Base-by-base conservation (phyloP, 2,888 invertebrate genomes). In the Autographa pulchrina region DNA sequence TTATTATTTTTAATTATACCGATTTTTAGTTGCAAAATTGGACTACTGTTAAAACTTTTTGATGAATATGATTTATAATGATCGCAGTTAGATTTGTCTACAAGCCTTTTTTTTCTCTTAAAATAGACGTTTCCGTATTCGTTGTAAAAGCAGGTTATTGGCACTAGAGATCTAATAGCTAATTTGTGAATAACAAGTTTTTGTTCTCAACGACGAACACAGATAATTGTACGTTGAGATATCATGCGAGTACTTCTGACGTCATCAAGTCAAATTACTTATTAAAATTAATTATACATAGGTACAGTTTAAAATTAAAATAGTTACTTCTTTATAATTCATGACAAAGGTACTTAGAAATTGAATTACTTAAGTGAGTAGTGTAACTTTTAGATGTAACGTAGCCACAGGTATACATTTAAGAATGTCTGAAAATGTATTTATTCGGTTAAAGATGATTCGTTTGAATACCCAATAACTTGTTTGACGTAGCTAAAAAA, bases 101-200 rank as follows among this genome's bases (percentile, higher is more conserved):
- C 48, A 25, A 11, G 25, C 16, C 48, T 35, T 73, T 38, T 31
- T 38, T 1, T 60, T 38, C 11, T 38, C 2, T 38, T 38, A 38
- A 11, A 11, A 11, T 38, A 38, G 2, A 8, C 65, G 35, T 68
- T 58, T 69, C 69, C 56, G 56, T 58, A 16, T 20, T 25, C 5
- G 56, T 62, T 75, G 77, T 78, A 79, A 65, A 70, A 67, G 56
- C 41, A 18, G 62, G 62, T 78, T 67, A 75, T 58, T 63, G 62
- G 59, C 59, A 68, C 31, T 41, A 65, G 1, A 66, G 78, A 64
- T 66, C 62, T 64, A 66, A 35, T 13, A 35, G 16, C n/a, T 25
- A 8, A n/a, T 63, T 54, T 20, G 11, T 64, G 59, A 65, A 74
- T 56, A 77, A 75, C 79, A 68, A 75, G 70, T 77, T 77, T 77